phyloP scores from a whole-genome alignment of 2,113 vertebrate genomes.

The Gopherus evgoodei region DNA sequence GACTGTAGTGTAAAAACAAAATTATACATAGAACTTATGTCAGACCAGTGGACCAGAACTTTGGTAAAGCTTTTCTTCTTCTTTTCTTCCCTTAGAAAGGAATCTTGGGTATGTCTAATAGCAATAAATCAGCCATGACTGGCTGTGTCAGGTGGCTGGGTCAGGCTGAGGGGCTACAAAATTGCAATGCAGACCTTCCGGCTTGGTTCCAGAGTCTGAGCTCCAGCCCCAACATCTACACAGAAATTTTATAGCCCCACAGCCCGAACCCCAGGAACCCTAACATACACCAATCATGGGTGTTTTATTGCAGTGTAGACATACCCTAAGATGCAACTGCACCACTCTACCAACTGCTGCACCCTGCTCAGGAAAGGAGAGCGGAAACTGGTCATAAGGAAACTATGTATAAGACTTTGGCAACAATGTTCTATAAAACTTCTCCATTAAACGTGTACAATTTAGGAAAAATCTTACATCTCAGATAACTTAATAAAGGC shows the following conservation, averaged over 20 bases:
- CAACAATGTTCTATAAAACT: conserved; percentile 19
- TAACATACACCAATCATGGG: neutral
- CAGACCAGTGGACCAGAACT: conserved; percentile 75
- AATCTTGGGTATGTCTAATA: neutral
- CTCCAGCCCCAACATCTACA: neutral
- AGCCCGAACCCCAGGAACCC: neutral
- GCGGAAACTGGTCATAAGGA: conserved; percentile 44
- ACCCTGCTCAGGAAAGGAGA: conserved; percentile 66
- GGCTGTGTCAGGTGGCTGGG: neutral
- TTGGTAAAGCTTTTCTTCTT: conserved; percentile 75
- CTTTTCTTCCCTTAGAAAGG: neutral
- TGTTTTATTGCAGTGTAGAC: neutral
- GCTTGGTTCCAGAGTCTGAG: neutral
- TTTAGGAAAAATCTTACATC: conserved; percentile 41
- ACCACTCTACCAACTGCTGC: conserved; percentile 28
- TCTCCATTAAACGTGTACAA: conserved; percentile 15
- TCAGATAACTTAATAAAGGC: conserved; percentile 45
- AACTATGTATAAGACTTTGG: neutral
- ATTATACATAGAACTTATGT: conserved; percentile 30
- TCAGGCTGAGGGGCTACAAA: neutral
- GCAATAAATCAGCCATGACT: neutral
- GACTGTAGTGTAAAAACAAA: conserved; percentile 56
- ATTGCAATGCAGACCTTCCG: neutral
- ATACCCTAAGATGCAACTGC: conserved; percentile 52
- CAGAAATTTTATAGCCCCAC: neutral